Percentiles rank a stretch among this genome's conserved stretches.
Evolutionary conservation across 2,797 vertebrate species (phyloP).

Genomic region (Lacerta agilis): DNA sequence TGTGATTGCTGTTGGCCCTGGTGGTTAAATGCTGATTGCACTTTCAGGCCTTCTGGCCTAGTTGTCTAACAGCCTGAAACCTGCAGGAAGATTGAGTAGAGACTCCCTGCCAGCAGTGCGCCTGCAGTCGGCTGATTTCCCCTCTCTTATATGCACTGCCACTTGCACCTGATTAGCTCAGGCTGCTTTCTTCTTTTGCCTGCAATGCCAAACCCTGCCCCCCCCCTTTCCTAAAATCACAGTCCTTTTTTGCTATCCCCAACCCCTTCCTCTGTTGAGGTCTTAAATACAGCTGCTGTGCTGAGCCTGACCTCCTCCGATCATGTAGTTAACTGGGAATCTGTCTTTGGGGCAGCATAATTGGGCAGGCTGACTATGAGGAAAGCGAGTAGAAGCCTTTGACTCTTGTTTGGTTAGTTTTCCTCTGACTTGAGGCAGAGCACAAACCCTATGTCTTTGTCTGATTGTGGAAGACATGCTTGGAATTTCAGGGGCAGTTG

Average conservation of each 20-base stretch:
- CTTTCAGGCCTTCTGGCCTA: constrained; percentile 52
- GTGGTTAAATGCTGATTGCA: constrained; percentile 44
- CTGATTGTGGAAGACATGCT: neutral
- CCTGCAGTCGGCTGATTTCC: constrained; percentile 42
- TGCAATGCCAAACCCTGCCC: neutral
- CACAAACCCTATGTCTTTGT: neutral
- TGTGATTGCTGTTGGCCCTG: constrained; percentile 36
- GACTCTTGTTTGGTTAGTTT: neutral
- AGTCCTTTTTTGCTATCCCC: neutral
- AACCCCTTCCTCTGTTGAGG: neutral
- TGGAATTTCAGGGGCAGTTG: neutral
- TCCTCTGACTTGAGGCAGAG: neutral
- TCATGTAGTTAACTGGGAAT: neutral
- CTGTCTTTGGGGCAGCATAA: neutral
- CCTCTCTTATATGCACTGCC: constrained; percentile 3
- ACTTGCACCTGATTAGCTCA: constrained; percentile 39
- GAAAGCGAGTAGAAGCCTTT: neutral
- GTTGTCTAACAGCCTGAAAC: constrained; percentile 56
- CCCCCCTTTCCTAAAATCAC: neutral
- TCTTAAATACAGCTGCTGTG: neutral
- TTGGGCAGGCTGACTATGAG: neutral
- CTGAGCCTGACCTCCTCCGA: neutral
- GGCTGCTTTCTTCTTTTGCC: constrained; percentile 22
- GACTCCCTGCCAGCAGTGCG: constrained; percentile 44
- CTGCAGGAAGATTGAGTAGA: constrained; percentile 39